Conservation (phyloP, 2,797 vertebrate genomes). For the Decapterus maruadsi region DNA sequence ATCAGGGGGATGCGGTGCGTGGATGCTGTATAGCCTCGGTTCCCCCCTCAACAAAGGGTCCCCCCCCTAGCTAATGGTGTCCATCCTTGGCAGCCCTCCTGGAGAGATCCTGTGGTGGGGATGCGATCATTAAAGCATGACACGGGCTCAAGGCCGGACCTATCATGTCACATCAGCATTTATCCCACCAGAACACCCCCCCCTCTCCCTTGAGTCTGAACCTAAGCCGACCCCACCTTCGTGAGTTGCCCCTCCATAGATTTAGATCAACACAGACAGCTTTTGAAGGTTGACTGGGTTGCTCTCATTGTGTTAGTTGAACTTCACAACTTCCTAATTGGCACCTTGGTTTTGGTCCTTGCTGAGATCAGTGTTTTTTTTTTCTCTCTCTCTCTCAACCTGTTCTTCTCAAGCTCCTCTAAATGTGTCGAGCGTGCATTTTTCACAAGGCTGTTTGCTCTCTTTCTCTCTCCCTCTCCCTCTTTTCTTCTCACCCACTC, state of each 20-base stretch:
- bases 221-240: constrained; percentile 62
- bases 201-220: constrained; percentile 44
- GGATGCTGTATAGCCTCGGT: constrained; percentile 60
- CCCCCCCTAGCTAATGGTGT: constrained; percentile 77
- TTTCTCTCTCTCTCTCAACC: constrained; percentile 64
- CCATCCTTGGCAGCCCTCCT: constrained; percentile 74
- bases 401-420: constrained; percentile 82
- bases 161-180: constrained; percentile 80
- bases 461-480: constrained; percentile 31
- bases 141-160: constrained; percentile 68
- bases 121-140: constrained; percentile 79
- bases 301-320: constrained; percentile 79
- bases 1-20: constrained; percentile 65
- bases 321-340: constrained; percentile 86
- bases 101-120: constrained; percentile 69
- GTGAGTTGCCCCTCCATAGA: constrained; percentile 52
- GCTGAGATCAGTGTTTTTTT: constrained; percentile 86
- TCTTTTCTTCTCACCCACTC: constrained; percentile 53
- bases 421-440: constrained; percentile 86
- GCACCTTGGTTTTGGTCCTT: constrained; percentile 85
- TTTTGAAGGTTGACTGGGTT: constrained; percentile 75
- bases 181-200: constrained; percentile 50
- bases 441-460: constrained; percentile 79
- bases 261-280: constrained; percentile 72
- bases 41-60: constrained; percentile 78